A percentile compares a stretch with the other conserved stretches of the same genome.
Evolutionary conservation across 2,888 invertebrate species (phyloP).

Genomic region (Pyrocoelia pectoralis): DNA sequence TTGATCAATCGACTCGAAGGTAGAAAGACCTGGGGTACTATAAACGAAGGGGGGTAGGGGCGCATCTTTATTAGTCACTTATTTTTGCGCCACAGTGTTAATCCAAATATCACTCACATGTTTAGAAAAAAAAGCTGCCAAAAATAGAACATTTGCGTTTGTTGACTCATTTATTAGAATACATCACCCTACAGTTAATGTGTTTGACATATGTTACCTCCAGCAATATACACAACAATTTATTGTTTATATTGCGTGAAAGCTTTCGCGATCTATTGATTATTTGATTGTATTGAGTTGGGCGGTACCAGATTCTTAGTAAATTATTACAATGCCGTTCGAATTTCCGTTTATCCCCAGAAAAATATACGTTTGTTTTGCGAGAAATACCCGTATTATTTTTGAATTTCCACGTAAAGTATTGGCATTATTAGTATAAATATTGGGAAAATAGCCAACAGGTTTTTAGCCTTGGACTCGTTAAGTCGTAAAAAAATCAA

Average conservation of each 20-base stretch:
- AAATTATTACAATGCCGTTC: not conserved
- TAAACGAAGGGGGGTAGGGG: too few species aligned
- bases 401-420: conserved; percentile 6
- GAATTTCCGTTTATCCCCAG: not conserved
- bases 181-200: conserved; percentile 25
- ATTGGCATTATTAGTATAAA: not conserved
- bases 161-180: conserved; percentile 27
- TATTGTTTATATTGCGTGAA: conserved; percentile 8
- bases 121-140: conserved; percentile 8
- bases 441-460: conserved; percentile 12
- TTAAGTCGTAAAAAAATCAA: too few species aligned
- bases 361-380: not conserved
- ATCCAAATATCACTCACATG: conserved; percentile 13
- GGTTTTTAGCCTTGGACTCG: not conserved
- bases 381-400: not conserved
- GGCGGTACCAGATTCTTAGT: not conserved
- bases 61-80: conserved; percentile 34
- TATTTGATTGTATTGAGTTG: conserved; percentile 1
- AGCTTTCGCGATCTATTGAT: conserved; percentile 22
- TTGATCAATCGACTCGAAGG: conserved; percentile 26
- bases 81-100: conserved; percentile 16
- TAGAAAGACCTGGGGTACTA: too few species aligned
- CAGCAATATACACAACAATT: conserved; percentile 12
- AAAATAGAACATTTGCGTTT: conserved; percentile 16
- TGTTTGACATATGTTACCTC: conserved; percentile 17